Conservation (phyloP, 2,797 vertebrate genomes). For the Chrysocyon brachyurus region DNA sequence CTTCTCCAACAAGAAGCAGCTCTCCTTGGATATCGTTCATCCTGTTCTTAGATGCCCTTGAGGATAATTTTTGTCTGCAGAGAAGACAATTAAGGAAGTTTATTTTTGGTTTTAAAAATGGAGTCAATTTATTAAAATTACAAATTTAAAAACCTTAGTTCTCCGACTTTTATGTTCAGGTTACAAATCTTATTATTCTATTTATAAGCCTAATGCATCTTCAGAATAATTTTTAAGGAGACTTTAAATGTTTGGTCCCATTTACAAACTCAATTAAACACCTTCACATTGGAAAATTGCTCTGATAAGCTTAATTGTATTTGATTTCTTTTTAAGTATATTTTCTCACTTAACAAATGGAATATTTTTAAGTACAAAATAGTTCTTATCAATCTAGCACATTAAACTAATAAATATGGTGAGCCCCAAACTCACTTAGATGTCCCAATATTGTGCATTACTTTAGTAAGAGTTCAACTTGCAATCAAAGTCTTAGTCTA, state of each 20-base stretch:
- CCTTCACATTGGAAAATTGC: slow-evolving; percentile 39
- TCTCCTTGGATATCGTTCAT: not conserved
- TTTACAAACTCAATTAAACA: slow-evolving; percentile 69
- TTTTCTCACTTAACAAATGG: slow-evolving; percentile 66
- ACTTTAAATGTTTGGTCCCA: slow-evolving; percentile 62
- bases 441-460: not conserved
- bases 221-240: slow-evolving; percentile 71
- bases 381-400: slow-evolving; percentile 68
- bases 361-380: slow-evolving; percentile 60
- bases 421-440: slow-evolving; percentile 37
- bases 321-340: slow-evolving; percentile 68
- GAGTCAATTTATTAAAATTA: slow-evolving; percentile 79
- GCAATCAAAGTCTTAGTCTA: slow-evolving; percentile 32
- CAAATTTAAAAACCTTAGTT: slow-evolving; percentile 60
- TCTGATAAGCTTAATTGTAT: slow-evolving; percentile 56
- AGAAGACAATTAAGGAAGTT: slow-evolving; percentile 59
- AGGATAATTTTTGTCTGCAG: slow-evolving; percentile 43
- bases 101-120: slow-evolving; percentile 75
- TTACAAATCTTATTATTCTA: slow-evolving; percentile 75
- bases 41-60: slow-evolving; percentile 42
- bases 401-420: slow-evolving; percentile 72
- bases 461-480: slow-evolving; percentile 55
- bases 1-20: not conserved
- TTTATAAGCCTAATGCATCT: slow-evolving; percentile 74
- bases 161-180: slow-evolving; percentile 66